A percentile compares a stretch with the other conserved stretches of the same genome.
Conservation (phyloP, 2,113 vertebrate species). For the Pao palembangensis region DNA sequence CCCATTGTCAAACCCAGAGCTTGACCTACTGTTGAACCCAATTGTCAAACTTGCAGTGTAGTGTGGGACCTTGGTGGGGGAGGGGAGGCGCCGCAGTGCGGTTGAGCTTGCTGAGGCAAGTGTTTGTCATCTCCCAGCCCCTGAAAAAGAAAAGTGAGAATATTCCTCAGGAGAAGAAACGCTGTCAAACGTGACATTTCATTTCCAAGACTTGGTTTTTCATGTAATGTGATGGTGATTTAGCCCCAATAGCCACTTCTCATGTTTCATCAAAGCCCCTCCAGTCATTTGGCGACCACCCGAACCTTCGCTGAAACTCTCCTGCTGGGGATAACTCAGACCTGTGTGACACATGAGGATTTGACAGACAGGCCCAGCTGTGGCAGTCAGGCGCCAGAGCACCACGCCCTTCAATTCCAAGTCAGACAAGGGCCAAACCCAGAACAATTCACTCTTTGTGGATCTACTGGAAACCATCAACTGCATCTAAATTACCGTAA, state of each 20-base stretch:
- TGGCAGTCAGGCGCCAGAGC: constrained; percentile 76
- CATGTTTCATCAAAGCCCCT: constrained; percentile 47
- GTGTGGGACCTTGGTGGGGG: constrained; percentile 77
- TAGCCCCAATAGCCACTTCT: constrained; percentile 25
- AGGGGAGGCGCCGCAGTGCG: constrained; percentile 54
- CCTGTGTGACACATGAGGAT: constrained; percentile 63
- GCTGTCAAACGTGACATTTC: constrained; percentile 46
- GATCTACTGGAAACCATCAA: constrained; percentile 80
- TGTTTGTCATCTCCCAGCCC: constrained; percentile 59
- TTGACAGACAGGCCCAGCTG: constrained; percentile 79
- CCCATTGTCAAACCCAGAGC: constrained; percentile 87
- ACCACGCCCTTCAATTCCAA: constrained; percentile 65
- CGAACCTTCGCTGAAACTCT: constrained; percentile 42
- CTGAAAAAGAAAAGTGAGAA: too few relatives aligned
- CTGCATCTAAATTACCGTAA: constrained; percentile 80
- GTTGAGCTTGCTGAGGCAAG: constrained; percentile 63
- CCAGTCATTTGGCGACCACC: constrained; percentile 49
- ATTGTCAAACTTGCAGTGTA: constrained; percentile 94
- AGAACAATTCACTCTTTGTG: constrained; percentile 82
- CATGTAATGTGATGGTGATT: constrained; percentile 15
- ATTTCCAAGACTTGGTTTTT: constrained; percentile 10
- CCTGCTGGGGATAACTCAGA: constrained; percentile 53
- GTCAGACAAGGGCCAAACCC: constrained; percentile 72
- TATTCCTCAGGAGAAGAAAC: constrained; percentile 46
- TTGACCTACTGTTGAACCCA: constrained; percentile 99